Percentiles rank a stretch among this genome's conserved stretches.
Evolutionary conservation across 2,113 vertebrate species (phyloP).

Genomic region (Delphinus delphis): DNA sequence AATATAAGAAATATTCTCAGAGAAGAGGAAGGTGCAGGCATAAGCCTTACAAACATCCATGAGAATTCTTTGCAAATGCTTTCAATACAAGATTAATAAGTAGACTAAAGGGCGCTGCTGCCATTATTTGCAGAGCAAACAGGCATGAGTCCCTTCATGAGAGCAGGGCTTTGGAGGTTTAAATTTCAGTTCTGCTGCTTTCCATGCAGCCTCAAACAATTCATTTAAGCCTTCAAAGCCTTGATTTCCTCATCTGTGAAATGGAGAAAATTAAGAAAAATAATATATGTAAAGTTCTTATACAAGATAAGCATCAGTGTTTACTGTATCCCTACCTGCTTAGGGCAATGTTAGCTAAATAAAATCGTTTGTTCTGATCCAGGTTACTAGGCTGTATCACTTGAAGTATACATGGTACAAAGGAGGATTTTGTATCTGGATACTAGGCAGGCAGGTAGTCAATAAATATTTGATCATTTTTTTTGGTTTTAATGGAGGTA

Average conservation of each 20-base stretch:
- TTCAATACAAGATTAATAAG: background rate
- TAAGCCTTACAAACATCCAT: background rate
- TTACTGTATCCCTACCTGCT: background rate
- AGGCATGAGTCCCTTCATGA: background rate
- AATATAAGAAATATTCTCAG: background rate
- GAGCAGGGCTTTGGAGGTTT: background rate
- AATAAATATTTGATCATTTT: conserved; percentile 61
- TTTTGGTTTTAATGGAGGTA: conserved; percentile 57
- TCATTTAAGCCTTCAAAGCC: background rate
- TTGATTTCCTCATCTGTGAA: background rate
- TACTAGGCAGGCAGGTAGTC: background rate
- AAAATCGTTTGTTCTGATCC: background rate
- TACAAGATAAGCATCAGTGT: background rate
- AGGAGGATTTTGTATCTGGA: conserved; percentile 63
- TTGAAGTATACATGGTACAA: background rate
- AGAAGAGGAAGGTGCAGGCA: background rate
- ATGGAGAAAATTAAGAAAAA: background rate
- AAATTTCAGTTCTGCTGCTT: background rate
- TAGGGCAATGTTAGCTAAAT: background rate
- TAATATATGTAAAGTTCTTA: background rate
- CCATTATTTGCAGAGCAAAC: conserved; percentile 61
- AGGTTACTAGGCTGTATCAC: background rate
- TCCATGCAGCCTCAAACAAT: background rate
- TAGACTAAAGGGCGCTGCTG: background rate
- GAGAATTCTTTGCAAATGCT: background rate